Base-by-base conservation (phyloP, 2,888 invertebrate genomes). In the Hyposoter dolosus region DNA sequence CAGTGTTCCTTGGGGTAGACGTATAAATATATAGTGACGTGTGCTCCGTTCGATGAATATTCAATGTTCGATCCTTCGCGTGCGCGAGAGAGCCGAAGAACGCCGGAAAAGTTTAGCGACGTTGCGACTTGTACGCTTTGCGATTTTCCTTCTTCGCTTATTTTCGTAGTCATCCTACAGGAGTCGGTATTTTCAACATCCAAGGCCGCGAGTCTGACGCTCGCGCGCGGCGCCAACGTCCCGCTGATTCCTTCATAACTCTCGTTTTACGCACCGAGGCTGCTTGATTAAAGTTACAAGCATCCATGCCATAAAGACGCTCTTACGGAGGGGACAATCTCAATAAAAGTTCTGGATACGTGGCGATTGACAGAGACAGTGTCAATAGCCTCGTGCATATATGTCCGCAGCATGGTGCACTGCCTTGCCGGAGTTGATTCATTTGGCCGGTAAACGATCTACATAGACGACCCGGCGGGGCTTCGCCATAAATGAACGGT, bases 211-310 rank as follows among this genome's bases (percentile, higher is more conserved):
- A 50, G 50, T 50, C 50, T 50, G n/a, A 50, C 17, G 17, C 7
- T 23, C 35, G 35, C 35, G 32, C 10, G 19, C 56, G 56, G 56
- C 23, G 23, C 56, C 56, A 3, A 23, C 19, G 10, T 56, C 56
- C 56, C 56, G 56, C 56, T 56, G 56, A 60, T 28, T 28, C 23
- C 28, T 0, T 60, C 28, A 60, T 60, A 60, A 60, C 4, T 28
- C 28, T 60, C 12, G 56, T 60, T 60, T 60, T 60, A 28, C 56
- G 56, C 56, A 12, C 56, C 12, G 23, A 56, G 56, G 23, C 56
- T 23, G 23, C 28, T 60, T 60, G 23, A 60, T 60, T 60, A 23
- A 60, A 60, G 56, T 60, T 15, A 60, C 56, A 60, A 23, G 56
- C 12, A 15, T 28, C 5, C 23, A 23, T 60, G 23, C 15, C 56